These are phyloP conservation scores for Scaptomyza montana DNA, from an alignment of 1,140 invertebrate genomes.

Conservation along the genomic window DNA sequence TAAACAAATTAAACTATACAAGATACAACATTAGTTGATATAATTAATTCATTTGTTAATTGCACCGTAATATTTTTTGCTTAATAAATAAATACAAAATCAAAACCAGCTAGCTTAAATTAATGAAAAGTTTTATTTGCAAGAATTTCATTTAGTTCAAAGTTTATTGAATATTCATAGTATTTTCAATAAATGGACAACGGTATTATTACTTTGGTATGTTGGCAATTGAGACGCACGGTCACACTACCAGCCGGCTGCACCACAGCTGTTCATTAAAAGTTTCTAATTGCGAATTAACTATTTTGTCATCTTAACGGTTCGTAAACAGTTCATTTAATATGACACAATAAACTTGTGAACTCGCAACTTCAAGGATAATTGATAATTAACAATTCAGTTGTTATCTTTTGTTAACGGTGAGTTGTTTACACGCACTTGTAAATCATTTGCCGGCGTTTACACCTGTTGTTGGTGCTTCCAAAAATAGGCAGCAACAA, in stretches of 20 bases:
- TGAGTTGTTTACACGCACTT: not conserved
- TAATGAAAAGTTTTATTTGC: not conserved
- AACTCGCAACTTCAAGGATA: not conserved
- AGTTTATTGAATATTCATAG: not conserved
- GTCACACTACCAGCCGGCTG: constrained; percentile 46
- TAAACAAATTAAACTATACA: constrained; percentile 61
- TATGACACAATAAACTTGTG: not conserved
- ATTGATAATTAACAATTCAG: not conserved
- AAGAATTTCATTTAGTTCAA: no score
- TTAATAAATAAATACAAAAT: constrained; percentile 67
- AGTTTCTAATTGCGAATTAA: constrained; percentile 12
- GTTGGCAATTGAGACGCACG: not conserved
- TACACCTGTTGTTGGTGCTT: constrained; percentile 46
- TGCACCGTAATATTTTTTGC: constrained; percentile 69
- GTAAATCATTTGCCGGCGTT: constrained; percentile 22
- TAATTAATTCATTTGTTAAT: constrained; percentile 52
- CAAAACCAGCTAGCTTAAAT: constrained; percentile 51
- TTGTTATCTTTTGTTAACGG: not conserved
- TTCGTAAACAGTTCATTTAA: constrained; percentile 1
- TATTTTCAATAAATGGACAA: not conserved
- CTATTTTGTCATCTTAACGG: constrained; percentile 15
- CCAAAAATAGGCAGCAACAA: constrained; percentile 24
- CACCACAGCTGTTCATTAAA: constrained; percentile 19
- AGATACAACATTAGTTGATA: constrained; percentile 61
- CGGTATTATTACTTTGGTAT: constrained; percentile 1